Evolutionary conservation across 2,888 invertebrate species (phyloP).

Genomic region (Portevinia maculata): DNA sequence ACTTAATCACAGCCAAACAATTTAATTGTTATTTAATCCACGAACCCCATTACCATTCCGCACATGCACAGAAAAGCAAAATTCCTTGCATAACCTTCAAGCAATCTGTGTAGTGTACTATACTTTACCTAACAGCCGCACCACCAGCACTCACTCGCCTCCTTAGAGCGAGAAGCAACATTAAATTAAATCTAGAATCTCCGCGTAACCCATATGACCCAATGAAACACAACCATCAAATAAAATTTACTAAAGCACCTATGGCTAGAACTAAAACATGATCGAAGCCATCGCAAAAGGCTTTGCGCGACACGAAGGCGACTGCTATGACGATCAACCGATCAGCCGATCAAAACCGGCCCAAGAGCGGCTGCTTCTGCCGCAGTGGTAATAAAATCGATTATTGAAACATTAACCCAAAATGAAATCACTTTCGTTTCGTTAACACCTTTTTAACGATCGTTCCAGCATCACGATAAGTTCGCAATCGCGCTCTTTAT

Average conservation of each 20-base stretch:
- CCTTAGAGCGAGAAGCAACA: slow-evolving; percentile 42
- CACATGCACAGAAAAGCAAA: slow-evolving; percentile 25
- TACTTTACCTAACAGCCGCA: slow-evolving; percentile 35
- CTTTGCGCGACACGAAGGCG: slow-evolving; percentile 5
- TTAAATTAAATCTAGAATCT: slow-evolving; percentile 70
- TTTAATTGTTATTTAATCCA: slow-evolving; percentile 74
- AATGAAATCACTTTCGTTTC: slow-evolving; percentile 77
- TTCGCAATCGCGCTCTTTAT: slow-evolving; percentile 64
- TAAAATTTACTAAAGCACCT: slow-evolving; percentile 61
- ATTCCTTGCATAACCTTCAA: slow-evolving; percentile 65
- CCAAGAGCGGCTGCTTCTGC: slow-evolving; percentile 57
- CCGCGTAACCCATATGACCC: slow-evolving; percentile 69
- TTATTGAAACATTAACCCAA: slow-evolving; percentile 75
- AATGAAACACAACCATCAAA: slow-evolving; percentile 62
- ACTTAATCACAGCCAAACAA: slow-evolving; percentile 62
- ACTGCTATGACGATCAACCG: slow-evolving; percentile 6
- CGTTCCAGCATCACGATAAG: slow-evolving; percentile 73
- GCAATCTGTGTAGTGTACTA: slow-evolving; percentile 20
- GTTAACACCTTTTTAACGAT: slow-evolving; percentile 78
- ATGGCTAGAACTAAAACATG: slow-evolving; percentile 60
- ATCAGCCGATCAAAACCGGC: slow-evolving; percentile 39
- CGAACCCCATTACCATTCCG: slow-evolving; percentile 65
- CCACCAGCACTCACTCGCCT: not conserved
- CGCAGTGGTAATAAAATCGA: slow-evolving; percentile 72
- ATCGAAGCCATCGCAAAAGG: slow-evolving; percentile 53